phyloP scores from a whole-genome alignment of 2,888 invertebrate genomes.

The Eristalis pertinax region DNA sequence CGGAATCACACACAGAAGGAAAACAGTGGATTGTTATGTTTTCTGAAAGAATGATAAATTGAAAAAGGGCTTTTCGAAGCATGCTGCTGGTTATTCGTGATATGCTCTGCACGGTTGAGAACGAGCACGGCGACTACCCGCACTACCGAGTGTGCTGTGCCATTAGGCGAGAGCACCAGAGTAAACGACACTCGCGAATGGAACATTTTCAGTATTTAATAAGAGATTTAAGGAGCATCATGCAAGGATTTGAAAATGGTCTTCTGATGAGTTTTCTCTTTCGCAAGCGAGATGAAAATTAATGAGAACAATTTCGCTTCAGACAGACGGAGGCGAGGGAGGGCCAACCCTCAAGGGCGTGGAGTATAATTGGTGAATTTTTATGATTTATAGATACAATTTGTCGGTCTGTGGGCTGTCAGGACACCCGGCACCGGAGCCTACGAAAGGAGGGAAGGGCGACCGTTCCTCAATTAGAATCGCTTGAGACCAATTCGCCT shows the following conservation, averaged over 20 bases:
- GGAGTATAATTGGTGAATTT: neutral
- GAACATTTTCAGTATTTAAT: neutral
- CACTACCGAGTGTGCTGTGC: neutral
- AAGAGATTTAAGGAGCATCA: neutral
- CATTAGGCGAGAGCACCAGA: neutral
- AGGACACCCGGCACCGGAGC: neutral
- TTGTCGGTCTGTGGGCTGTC: neutral
- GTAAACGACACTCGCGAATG: neutral
- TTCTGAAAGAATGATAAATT: slow-evolving; percentile 49
- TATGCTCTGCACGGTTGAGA: neutral
- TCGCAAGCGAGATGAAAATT: neutral
- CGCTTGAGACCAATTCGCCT: neutral
- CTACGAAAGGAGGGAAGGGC: neutral
- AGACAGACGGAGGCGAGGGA: neutral
- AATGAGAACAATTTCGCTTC: neutral
- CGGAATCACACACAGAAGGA: neutral
- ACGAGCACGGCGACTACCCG: neutral
- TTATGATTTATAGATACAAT: neutral
- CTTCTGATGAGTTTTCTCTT: neutral
- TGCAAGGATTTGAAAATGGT: neutral
- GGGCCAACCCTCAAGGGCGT: neutral
- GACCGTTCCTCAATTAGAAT: neutral
- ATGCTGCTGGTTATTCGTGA: neutral
- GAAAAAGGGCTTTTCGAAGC: slow-evolving; percentile 19
- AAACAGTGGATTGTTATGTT: slow-evolving; percentile 30